Percentiles rank a stretch among this genome's conserved stretches.
Conservation (phyloP, 1,140 invertebrate species). For the Ceratosolen fusciceps region DNA sequence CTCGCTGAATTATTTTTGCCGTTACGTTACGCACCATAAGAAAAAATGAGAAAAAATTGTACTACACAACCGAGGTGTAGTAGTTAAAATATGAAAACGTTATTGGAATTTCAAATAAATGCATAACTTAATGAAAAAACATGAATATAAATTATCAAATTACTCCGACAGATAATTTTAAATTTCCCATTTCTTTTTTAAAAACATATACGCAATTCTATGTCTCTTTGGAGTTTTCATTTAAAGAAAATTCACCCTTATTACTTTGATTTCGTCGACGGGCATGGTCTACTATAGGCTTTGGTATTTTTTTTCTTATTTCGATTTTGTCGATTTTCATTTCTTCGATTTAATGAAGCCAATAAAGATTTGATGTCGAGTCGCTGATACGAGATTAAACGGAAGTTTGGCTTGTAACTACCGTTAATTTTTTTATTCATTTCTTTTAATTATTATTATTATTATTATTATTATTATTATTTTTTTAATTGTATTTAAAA, state of each 20-base stretch:
- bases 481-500: conserved; percentile 38
- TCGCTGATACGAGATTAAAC: conserved; percentile 38
- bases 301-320: conserved; percentile 43
- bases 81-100: conserved; percentile 49
- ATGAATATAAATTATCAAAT: conserved; percentile 42
- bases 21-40: conserved; percentile 55
- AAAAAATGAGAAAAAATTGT: conserved; percentile 40
- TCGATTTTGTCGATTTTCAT: conserved; percentile 38
- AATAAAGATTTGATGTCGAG: conserved; percentile 34
- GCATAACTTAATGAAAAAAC: conserved; percentile 48
- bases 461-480: too few relatives aligned
- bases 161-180: conserved; percentile 39
- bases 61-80: conserved; percentile 54
- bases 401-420: conserved; percentile 41
- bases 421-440: too few relatives aligned
- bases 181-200: conserved; percentile 33
- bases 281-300: conserved; percentile 40
- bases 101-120: conserved; percentile 53
- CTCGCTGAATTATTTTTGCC: conserved; percentile 45
- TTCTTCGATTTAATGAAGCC: conserved; percentile 22
- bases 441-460: too few relatives aligned
- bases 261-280: conserved; percentile 30
- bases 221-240: conserved; percentile 38
- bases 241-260: conserved; percentile 41
- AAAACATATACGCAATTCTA: conserved; percentile 35